Conservation (phyloP, 1,140 invertebrate genomes). For the Goniozus legneri region DNA sequence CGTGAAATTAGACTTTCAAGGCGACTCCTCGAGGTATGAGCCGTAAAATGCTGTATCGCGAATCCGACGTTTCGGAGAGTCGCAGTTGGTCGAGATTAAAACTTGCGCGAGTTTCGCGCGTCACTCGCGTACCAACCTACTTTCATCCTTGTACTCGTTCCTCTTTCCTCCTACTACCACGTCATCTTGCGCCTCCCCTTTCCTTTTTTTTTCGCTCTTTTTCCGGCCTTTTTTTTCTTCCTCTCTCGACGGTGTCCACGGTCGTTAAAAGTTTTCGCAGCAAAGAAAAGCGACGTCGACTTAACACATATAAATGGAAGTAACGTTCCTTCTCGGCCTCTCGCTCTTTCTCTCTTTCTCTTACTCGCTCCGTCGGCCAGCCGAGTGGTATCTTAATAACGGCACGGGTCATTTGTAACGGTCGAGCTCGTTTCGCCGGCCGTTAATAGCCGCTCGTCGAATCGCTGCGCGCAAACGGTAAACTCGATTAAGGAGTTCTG, state of each 20-base stretch:
- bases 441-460: constrained; percentile 11
- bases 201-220: neutral
- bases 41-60: constrained; percentile 21
- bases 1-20: constrained; percentile 25
- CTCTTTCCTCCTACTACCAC: too few species aligned
- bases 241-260: constrained; percentile 5
- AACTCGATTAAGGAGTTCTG: too few species aligned
- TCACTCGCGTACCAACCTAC: too few species aligned
- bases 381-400: constrained; percentile 23
- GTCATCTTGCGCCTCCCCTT: neutral
- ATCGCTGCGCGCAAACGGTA: too few species aligned
- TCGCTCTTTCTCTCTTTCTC: neutral
- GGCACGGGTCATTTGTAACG: constrained; percentile 22
- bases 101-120: too few species aligned
- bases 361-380: too few species aligned
- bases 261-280: constrained; percentile 24
- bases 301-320: constrained; percentile 27
- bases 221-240: constrained; percentile 6
- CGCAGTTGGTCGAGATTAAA: constrained; percentile 23
- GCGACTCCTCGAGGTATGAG: constrained; percentile 17
- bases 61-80: neutral
- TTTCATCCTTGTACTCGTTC: too few species aligned
- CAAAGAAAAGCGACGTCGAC: constrained; percentile 17
- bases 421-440: constrained; percentile 10
- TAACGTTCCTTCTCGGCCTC: neutral